A percentile compares a stretch with the other conserved stretches of the same genome.
phyloP scores from a whole-genome alignment of 2,888 invertebrate species.

The Gymnosoma rotundatum region DNA sequence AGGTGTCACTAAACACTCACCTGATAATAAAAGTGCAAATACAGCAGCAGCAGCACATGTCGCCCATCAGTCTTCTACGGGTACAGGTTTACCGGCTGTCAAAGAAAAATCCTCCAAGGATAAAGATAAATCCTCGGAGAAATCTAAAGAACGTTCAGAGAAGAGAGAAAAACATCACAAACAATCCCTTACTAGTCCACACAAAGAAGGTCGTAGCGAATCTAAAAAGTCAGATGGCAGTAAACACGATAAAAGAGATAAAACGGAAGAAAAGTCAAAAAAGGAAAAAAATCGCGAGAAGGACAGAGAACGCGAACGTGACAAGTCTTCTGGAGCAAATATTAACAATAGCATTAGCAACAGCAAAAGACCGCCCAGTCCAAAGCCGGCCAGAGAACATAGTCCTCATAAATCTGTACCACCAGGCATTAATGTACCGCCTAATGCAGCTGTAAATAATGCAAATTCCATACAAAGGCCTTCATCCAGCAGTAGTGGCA shows the following conservation, averaged over 20 bases:
- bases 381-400: slow-evolving; percentile 52
- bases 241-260: slow-evolving; percentile 81
- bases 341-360: slow-evolving; percentile 30
- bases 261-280: slow-evolving; percentile 82
- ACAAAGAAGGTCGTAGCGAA: slow-evolving; percentile 82
- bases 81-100: neutral
- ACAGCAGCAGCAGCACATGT: neutral
- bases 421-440: slow-evolving; percentile 27
- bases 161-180: slow-evolving; percentile 83
- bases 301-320: slow-evolving; percentile 83
- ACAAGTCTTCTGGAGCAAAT: slow-evolving; percentile 63
- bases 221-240: slow-evolving; percentile 81
- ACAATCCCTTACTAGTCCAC: slow-evolving; percentile 82
- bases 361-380: slow-evolving; percentile 45
- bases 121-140: slow-evolving; percentile 77
- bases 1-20: slow-evolving; percentile 51
- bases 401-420: slow-evolving; percentile 72
- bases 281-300: slow-evolving; percentile 84
- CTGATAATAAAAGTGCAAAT: slow-evolving; percentile 40
- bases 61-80: slow-evolving; percentile 19
- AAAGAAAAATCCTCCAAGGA: slow-evolving; percentile 79
- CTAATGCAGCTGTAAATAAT: slow-evolving; percentile 18
- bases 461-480: slow-evolving; percentile 73
- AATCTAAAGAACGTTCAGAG: slow-evolving; percentile 83
- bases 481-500: slow-evolving; percentile 77